Base-by-base conservation (phyloP, 1,140 invertebrate species). In the Lepidostoma basale region DNA sequence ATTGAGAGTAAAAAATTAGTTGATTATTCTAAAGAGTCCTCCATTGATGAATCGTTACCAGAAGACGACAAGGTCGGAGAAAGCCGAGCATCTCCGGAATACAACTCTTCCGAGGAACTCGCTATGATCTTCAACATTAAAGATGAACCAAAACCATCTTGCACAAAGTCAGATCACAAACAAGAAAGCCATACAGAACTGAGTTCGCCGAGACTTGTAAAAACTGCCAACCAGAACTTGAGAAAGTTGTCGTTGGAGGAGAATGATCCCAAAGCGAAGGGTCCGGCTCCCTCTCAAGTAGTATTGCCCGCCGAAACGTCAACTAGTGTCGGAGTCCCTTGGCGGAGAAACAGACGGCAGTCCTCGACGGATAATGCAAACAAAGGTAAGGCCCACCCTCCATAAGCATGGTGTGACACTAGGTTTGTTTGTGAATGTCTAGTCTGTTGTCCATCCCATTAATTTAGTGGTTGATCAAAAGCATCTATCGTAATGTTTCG, bases 21-120 rank as follows among this genome's bases (percentile, higher is more conserved):
- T 14, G 78, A 77, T 16, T 77, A 79, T 73, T 79, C 79, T 60
- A 79, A 81, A 76, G 77, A 81, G 47, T 76, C 81, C 67, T 74
- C 79, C 69, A 76, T 78, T 70, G 72, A 75, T 47, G 30, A 56
- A 52, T 16, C 60, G 12, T 40, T 58, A 25, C 60, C 16, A 44
- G 67, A 66, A 14, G 52, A 66, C 47, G 56, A 62, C 16, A 72
- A 68, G 54, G 28, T 33, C 3, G 69, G 59, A 56, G 73, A 84
- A 76, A 67, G 77, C 44, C 76, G 80, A 58, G 80, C 80, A 73
- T 83, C 81, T 16, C 84, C 85, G 49, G 85, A 86, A 75, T 87
- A 87, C 74, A 87, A 87, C 74, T 87, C 85, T 4, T 85, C 85
- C 68, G 85, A 87, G 74, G 85, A 87, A 74, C 76, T 87, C 62